Evolutionary conservation across 35 echinoderm and acorn worm genomes (phyloP).

Genomic region (Stichopus chloronotus): DNA sequence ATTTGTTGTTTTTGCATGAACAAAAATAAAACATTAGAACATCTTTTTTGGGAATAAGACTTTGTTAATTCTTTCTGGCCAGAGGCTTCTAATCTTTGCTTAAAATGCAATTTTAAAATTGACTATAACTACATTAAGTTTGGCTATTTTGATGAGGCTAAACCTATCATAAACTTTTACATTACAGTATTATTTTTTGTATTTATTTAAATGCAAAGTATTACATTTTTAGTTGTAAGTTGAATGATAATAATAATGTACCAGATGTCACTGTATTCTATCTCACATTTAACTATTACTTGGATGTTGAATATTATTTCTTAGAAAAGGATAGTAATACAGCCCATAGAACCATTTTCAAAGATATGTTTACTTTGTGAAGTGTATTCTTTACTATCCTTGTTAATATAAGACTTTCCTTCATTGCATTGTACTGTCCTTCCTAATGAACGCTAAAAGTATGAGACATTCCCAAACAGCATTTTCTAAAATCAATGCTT

Average conservation of each 20-base stretch:
- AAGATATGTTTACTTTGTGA: background rate
- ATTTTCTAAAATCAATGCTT: too few species aligned
- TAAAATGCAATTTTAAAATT: background rate
- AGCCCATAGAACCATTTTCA: background rate
- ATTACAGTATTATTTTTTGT: too few species aligned
- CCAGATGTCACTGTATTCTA: background rate
- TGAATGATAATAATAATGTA: background rate
- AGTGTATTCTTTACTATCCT: too few species aligned
- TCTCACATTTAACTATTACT: background rate
- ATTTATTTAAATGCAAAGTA: too few species aligned
- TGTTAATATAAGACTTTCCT: too few species aligned
- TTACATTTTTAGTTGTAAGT: background rate
- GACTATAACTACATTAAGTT: background rate
- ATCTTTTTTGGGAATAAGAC: background rate
- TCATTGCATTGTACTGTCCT: too few species aligned
- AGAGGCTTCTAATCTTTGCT: background rate
- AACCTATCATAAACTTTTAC: background rate
- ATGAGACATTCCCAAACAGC: too few species aligned
- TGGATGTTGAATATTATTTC: background rate
- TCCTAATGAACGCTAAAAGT: too few species aligned
- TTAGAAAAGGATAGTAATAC: background rate
- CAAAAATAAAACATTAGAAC: background rate
- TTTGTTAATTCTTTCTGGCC: background rate
- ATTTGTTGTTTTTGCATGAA: too few species aligned
- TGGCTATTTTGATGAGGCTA: background rate